Base-by-base conservation (phyloP, 2,888 invertebrate genomes). In the Spilarctia lutea region DNA sequence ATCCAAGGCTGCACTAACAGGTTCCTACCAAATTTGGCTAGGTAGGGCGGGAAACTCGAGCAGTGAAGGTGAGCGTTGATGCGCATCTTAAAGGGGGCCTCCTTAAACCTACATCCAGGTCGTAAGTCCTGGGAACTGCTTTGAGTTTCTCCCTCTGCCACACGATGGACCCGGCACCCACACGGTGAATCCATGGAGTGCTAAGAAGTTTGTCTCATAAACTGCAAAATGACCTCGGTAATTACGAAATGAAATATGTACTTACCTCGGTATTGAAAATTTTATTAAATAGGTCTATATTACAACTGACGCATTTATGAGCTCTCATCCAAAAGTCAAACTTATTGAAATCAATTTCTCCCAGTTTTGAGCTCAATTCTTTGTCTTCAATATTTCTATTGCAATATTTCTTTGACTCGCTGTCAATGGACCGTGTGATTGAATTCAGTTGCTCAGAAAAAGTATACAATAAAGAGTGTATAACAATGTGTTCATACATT, bases 261-360 rank as follows among this genome's bases (percentile, higher is more conserved):
- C 24, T 72, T 79, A 88, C 90, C 86, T 90, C 89, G 30, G 81
- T 35, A 48, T 56, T 85, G 83, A 70, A 89, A 90, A 88, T 83
- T 3, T 72, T 18, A 71, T 86, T 88, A 68, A 81, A 87, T 45
- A 88, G 52, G 42, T 84, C 81, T 18, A 86, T 84, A 72, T 80
- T 85, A 39, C 85, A 80, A n/a, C 82, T 81, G 20, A 88, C 76
- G 73, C 81, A 86, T 10, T 79, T 82, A 60, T 89, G 91, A 0
- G 87, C 85, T 24, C 75, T 74, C 16, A 82, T 83, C 89, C 89
- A 90, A 75, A 83, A 82, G 48, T 89, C 80, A 48, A 89, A 74
- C 18, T 81, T 79, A 30, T 79, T 66, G n/a, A 75, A 3, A 68
- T 45, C 24, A 67, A 73, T 60, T 6, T 67, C 33, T 45, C 39